phyloP scores from a whole-genome alignment of 23 tunicate species.

The Phallusia fumigata region DNA sequence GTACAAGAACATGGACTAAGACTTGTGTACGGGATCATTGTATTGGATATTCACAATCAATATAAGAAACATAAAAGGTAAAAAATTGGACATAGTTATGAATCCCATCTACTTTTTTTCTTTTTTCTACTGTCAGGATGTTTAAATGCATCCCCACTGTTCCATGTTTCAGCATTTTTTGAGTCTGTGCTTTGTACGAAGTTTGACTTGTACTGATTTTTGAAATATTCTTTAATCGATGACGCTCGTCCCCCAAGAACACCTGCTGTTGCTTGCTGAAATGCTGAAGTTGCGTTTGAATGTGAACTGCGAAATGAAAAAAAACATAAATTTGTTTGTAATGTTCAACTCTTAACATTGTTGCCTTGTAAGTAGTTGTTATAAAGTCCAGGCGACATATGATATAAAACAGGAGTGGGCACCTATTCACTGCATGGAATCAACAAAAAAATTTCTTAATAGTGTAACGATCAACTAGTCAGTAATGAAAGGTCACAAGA shows the following conservation, averaged over 20 bases:
- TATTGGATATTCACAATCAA: background rate
- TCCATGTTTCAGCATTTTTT: slow-evolving; percentile 35
- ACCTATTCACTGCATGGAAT: too few species aligned
- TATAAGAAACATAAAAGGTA: background rate
- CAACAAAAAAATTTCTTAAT: too few species aligned
- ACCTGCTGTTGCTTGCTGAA: slow-evolving; percentile 56
- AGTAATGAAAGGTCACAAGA: too few species aligned
- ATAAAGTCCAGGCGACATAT: too few species aligned
- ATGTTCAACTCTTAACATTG: too few species aligned
- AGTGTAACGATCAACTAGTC: too few species aligned
- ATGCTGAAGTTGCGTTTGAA: slow-evolving; percentile 69
- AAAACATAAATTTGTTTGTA: too few species aligned
- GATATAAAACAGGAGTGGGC: too few species aligned
- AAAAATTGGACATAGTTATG: slow-evolving; percentile 19
- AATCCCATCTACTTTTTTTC: slow-evolving; percentile 65
- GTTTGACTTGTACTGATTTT: slow-evolving; percentile 74
- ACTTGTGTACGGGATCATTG: background rate
- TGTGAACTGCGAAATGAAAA: background rate
- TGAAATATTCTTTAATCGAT: slow-evolving; percentile 85
- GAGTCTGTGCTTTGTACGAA: slow-evolving; percentile 73
- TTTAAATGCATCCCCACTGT: slow-evolving; percentile 62
- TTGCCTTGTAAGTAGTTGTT: too few species aligned
- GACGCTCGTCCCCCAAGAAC: slow-evolving; percentile 93
- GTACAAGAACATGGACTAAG: background rate
- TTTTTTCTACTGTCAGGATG: slow-evolving; percentile 33